Percentiles rank a stretch among this genome's conserved stretches.
phyloP scores from a whole-genome alignment of 2,797 vertebrate genomes.

The Fringilla coelebs region DNA sequence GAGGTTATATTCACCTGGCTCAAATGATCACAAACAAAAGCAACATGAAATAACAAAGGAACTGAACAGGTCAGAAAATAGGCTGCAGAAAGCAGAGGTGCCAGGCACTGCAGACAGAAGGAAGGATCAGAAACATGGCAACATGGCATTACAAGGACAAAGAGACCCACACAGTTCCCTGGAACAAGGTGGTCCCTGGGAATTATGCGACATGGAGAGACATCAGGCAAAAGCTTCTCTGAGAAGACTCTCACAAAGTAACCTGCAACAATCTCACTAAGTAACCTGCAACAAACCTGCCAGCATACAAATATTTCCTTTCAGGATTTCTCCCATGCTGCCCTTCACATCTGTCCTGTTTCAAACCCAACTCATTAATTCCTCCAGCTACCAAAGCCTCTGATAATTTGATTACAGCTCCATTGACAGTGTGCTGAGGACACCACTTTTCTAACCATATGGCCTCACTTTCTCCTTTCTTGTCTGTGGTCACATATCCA shows the following conservation, averaged over 20 bases:
- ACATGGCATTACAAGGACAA: not conserved
- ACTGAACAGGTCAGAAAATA: not conserved
- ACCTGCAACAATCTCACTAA: not conserved
- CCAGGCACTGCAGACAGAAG: rapidly evolving
- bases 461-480: not conserved
- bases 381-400: not conserved
- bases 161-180: not conserved
- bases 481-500: not conserved
- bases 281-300: not conserved
- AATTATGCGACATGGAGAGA: rapidly evolving
- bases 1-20: not conserved
- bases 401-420: not conserved
- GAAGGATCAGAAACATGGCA: not conserved
- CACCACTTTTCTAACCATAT: not conserved
- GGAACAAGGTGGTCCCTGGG: not conserved
- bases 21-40: not conserved
- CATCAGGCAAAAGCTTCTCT: not conserved
- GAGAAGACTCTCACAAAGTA: not conserved
- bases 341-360: not conserved
- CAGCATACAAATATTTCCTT: not conserved
- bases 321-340: not conserved
- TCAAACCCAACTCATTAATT: not conserved
- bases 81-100: not conserved
- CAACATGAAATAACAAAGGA: not conserved
- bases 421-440: not conserved